These are phyloP conservation scores for Nylanderia fulva DNA, from an alignment of 1,140 invertebrate species.

Conservation along the genomic window DNA sequence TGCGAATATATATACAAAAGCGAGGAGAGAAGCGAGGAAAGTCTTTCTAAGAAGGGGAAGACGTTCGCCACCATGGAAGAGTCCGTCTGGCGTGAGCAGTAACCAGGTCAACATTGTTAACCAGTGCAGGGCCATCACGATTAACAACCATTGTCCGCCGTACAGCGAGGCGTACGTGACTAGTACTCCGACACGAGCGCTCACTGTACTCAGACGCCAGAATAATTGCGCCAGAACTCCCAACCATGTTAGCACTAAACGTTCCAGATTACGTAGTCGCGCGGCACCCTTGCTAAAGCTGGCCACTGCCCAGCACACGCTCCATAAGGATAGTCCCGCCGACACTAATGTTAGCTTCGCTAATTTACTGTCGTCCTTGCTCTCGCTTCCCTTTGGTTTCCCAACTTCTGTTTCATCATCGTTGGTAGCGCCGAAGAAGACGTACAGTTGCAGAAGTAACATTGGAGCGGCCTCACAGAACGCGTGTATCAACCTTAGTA, in stretches of 20 bases:
- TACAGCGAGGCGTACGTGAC: slow-evolving; percentile 95
- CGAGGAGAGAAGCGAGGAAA: slow-evolving; percentile 90
- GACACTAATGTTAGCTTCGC: slow-evolving; percentile 94
- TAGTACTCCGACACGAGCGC: slow-evolving; percentile 92
- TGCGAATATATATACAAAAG: slow-evolving; percentile 95
- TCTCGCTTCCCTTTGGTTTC: slow-evolving; percentile 67
- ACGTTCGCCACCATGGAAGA: slow-evolving; percentile 92
- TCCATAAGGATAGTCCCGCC: slow-evolving; percentile 92
- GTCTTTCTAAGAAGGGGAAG: slow-evolving; percentile 89
- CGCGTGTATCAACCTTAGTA: slow-evolving; percentile 94
- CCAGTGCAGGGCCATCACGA: slow-evolving; percentile 92
- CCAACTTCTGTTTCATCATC: slow-evolving; percentile 60
- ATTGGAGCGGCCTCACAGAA: slow-evolving; percentile 95
- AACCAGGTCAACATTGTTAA: slow-evolving; percentile 94
- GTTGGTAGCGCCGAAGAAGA: slow-evolving; percentile 87
- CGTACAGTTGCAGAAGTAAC: slow-evolving; percentile 93
- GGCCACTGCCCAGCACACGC: slow-evolving; percentile 95
- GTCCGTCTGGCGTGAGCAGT: slow-evolving; percentile 92
- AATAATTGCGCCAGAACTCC: slow-evolving; percentile 92
- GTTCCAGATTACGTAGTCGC: slow-evolving; percentile 91
- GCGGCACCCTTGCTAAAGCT: slow-evolving; percentile 95
- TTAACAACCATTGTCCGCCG: slow-evolving; percentile 89
- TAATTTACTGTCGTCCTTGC: slow-evolving; percentile 84
- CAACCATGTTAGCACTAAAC: slow-evolving; percentile 94
- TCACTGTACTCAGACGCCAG: slow-evolving; percentile 95